Conservation (phyloP, 1,140 invertebrate genomes). For the Acromyrmex heyeri region DNA sequence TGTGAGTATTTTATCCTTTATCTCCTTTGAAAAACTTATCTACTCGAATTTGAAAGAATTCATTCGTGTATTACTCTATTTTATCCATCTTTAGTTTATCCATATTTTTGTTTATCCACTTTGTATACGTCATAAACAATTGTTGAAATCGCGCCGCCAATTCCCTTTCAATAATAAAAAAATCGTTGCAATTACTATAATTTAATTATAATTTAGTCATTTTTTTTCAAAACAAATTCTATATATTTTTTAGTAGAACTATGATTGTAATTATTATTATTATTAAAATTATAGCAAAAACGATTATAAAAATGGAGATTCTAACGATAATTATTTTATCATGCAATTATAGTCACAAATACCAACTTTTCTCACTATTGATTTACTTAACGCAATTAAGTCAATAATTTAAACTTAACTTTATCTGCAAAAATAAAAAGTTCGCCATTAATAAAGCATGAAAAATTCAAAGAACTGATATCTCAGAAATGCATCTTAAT, state of each 20-base stretch:
- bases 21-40: slow-evolving; percentile 12
- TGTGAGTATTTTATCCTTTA: slow-evolving; percentile 90
- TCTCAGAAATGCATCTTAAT: background rate
- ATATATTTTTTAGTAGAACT: no score
- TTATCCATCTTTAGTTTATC: no score
- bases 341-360: no score
- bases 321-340: no score
- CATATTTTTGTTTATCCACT: slow-evolving; percentile 8
- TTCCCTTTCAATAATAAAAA: background rate
- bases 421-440: background rate
- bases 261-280: no score
- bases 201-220: no score
- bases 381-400: background rate
- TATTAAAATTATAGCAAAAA: no score
- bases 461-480: background rate
- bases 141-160: background rate
- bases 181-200: no score
- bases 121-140: background rate
- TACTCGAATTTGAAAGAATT: slow-evolving; percentile 8
- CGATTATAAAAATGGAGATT: no score
- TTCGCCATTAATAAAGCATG: background rate
- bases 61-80: background rate
- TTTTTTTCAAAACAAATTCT: no score
- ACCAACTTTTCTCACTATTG: no score
- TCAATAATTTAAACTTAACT: slow-evolving; percentile 8